Conservation (phyloP, 2,888 invertebrate species). For the Mythimna pallens region DNA sequence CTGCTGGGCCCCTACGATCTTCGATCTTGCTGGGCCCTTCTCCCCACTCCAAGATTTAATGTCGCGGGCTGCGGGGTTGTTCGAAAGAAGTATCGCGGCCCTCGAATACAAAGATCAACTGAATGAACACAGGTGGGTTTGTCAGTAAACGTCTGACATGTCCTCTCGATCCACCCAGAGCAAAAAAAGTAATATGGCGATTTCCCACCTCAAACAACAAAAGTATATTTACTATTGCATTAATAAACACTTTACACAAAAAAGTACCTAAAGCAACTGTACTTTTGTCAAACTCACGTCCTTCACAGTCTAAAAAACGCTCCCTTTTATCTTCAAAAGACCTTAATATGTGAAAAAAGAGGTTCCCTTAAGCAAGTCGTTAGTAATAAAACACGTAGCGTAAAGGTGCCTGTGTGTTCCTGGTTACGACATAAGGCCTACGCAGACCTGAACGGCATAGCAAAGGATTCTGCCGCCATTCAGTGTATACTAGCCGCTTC, state of each 20-base stretch:
- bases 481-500: no score
- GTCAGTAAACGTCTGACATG: neutral
- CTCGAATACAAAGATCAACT: neutral
- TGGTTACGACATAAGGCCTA: constrained; percentile 16
- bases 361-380: neutral
- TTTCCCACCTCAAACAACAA: neutral
- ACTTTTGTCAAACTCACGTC: neutral
- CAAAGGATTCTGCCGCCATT: no score
- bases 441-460: neutral
- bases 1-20: no score
- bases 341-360: constrained; percentile 10
- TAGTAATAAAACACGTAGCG: constrained; percentile 28
- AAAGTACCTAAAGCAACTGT: no score
- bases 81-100: no score
- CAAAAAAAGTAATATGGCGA: neutral
- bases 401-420: constrained; percentile 9
- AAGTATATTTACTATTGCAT: neutral
- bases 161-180: neutral
- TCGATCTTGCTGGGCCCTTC: no score
- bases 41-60: no score
- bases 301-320: neutral
- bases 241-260: no score
- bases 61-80: no score
- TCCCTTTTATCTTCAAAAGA: neutral
- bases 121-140: neutral